Evolutionary conservation across 2,113 vertebrate species (phyloP), one percentile per base, ranked within the genome.

Genomic region (Apteryx owenii): DNA sequence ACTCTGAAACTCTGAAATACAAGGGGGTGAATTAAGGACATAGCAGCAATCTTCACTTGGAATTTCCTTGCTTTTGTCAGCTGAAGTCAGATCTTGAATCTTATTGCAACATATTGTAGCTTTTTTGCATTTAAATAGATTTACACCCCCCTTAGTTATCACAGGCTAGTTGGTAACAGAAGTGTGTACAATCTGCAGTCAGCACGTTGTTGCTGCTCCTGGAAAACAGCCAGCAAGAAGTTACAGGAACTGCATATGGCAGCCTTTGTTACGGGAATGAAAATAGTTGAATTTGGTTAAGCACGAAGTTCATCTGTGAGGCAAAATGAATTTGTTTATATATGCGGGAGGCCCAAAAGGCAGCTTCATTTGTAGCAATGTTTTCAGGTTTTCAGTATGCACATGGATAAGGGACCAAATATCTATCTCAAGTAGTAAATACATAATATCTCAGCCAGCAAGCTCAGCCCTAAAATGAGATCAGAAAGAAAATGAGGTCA

Each of bases 271-370:
- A 75, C 51, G 33, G 40, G 73, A 88, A 81, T 56, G 23, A 95
- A 97, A 92, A 79, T 68, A 85, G 66, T 85, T 79, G 38, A 54
- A 62, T 85, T 86, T 58, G 80, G 56, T 95, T 85, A 87, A 89
- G 92, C 33, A 90, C 70, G 95, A 68, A 29, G 84, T 64, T 65
- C 29, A 64, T 76, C 66, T 85, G 61, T 88, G 81, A 94, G 64
- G 76, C 81, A 84, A 96, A 70, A 22, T 44, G 65, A 77, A 83
- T 72, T 71, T 81, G 16, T 26, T 12, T 29, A 64, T 33, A 38
- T 33, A 23, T 12, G 85, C 48, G 72, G 87, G 90, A 93, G 54
- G 51, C 80, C 77, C 88, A 65, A 78, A 85, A 75, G 48, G 73
- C 73, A 94, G 51, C 61, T 90, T 70, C 25, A 38, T 5, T 86